Base-by-base conservation (phyloP, 2,888 invertebrate genomes). In the Dicroscelio sp. region DNA sequence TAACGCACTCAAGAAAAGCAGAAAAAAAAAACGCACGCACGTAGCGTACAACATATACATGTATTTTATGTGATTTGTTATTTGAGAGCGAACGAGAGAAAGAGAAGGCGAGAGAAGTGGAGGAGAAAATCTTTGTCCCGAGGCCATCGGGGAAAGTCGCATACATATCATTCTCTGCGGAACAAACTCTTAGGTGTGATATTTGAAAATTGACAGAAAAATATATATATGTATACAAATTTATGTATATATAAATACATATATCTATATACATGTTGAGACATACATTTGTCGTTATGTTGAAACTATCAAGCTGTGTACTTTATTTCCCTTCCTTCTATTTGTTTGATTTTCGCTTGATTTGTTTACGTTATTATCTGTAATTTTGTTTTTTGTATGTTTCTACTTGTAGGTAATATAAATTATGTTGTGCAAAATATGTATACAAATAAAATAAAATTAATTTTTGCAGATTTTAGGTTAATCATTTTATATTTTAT, bases 81-180 rank as follows among this genome's bases (percentile, higher is more conserved):
- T 83, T 80, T 58, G 80, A 90, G 76, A 79, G 43, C n/a, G n/a
- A n/a, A n/a, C n/a, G n/a, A n/a, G n/a, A n/a, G n/a, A n/a, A n/a
- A n/a, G n/a, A n/a, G n/a, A n/a, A n/a, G n/a, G n/a, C n/a, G n/a
- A n/a, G n/a, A 86, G 90, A 55, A 35, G 58, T 55, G 76, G 92
- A 92, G 88, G 80, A 92, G 90, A 89, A 93, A 86, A 63, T 89
- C 75, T 88, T 95, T 93, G 93, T 92, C 92, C 93, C 92, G 92
- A 94, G 88, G 92, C 94, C 94, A 93, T 85, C 90, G 92, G 92
- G 94, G 92, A 94, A 94, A 90, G 94, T 95, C 90, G 88, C 94
- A 96, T 96, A 96, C 96, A 96, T 96, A 96, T 96, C 96, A 96
- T 96, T 96, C 94, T 95, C 90, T 87, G 95, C 92, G 96, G 95